These are phyloP conservation scores for Catocala nupta DNA, from an alignment of 2,888 invertebrate species.

Conservation along the genomic window DNA sequence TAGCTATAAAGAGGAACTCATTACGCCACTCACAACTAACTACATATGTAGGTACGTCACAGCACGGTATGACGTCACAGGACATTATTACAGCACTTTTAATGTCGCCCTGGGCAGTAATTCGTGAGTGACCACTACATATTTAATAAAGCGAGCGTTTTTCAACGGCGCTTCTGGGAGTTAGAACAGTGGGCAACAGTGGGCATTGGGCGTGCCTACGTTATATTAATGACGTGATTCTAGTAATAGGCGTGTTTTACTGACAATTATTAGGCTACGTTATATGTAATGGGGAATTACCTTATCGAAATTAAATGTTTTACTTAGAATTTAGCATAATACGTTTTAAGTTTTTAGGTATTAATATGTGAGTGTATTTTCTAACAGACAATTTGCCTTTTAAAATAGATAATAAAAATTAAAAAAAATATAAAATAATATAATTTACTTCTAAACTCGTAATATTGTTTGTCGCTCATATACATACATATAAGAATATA, in stretches of 20 bases:
- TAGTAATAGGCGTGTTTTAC: slow-evolving; percentile 27
- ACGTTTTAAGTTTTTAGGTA: too few relatives aligned
- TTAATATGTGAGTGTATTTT: too few relatives aligned
- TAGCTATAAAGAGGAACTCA: neutral
- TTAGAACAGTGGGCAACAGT: neutral
- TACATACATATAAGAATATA: too few relatives aligned
- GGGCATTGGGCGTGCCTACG: slow-evolving; percentile 31
- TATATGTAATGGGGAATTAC: slow-evolving; percentile 5
- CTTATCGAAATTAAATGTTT: slow-evolving; percentile 11
- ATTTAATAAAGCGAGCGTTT: slow-evolving; percentile 52
- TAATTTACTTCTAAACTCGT: too few relatives aligned
- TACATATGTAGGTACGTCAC: slow-evolving; percentile 10
- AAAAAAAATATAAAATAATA: too few relatives aligned
- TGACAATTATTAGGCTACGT: slow-evolving; percentile 15
- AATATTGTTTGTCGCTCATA: too few relatives aligned
- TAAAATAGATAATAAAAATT: too few relatives aligned
- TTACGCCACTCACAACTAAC: neutral
- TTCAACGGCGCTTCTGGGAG: slow-evolving; percentile 51
- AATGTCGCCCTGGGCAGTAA: slow-evolving; percentile 40
- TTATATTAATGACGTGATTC: slow-evolving; percentile 48
- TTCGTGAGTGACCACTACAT: slow-evolving; percentile 38
- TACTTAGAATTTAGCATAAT: neutral
- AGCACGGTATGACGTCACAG: slow-evolving; percentile 29
- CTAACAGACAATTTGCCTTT: too few relatives aligned
- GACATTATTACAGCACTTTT: slow-evolving; percentile 23